These are phyloP conservation scores for Oscheius sp. DNA, from an alignment of 2,888 invertebrate species.

Conservation along the genomic window DNA sequence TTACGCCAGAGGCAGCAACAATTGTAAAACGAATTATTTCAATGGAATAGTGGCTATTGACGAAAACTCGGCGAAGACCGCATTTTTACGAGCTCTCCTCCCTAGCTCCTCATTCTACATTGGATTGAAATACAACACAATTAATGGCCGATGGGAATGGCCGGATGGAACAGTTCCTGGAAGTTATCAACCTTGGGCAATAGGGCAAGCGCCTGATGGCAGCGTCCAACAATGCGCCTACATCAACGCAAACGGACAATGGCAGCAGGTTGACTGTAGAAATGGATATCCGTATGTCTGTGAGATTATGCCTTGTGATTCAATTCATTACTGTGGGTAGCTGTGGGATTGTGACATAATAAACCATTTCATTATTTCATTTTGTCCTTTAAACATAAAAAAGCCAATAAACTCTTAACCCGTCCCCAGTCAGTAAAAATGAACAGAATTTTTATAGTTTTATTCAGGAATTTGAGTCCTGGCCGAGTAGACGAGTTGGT, in stretches of 20 bases:
- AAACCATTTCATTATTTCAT: too few relatives aligned
- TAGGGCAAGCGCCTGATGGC: background rate
- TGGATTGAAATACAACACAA: background rate
- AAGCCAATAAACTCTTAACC: too few relatives aligned
- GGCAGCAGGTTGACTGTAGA: background rate
- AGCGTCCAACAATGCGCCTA: background rate
- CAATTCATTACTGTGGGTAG: background rate
- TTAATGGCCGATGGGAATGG: conserved; percentile 13
- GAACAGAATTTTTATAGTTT: too few relatives aligned
- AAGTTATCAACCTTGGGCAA: conserved; percentile 9
- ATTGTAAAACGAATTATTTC: conserved; percentile 19
- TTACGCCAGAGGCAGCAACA: conserved; percentile 14
- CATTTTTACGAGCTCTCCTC: background rate
- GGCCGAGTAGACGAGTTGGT: too few relatives aligned
- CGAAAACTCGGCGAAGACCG: conserved; percentile 2
- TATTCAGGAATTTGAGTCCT: too few relatives aligned
- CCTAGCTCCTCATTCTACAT: conserved; percentile 23
- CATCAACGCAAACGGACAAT: background rate
- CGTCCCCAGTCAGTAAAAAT: too few relatives aligned
- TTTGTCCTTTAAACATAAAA: too few relatives aligned
- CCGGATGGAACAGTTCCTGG: conserved; percentile 12
- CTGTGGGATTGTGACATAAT: too few relatives aligned
- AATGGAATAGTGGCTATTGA: conserved; percentile 19
- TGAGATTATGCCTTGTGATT: conserved; percentile 8
- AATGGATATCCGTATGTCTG: conserved; percentile 16